Evolutionary conservation across 2,797 vertebrate genomes (phyloP).

Genomic region (Macrochelys suwanniensis): DNA sequence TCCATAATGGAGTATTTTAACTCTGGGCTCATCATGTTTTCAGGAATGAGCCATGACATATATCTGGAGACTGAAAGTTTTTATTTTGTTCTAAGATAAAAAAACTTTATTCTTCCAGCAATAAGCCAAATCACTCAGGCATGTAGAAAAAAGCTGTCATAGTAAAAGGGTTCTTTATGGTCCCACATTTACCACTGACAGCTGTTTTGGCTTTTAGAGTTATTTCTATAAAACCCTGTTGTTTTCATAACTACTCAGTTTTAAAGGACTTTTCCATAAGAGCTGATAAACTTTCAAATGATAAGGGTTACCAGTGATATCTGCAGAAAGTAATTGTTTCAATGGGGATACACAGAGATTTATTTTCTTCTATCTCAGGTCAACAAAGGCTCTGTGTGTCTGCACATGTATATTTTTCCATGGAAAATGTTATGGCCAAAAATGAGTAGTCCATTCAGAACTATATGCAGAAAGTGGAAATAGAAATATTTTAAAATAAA

Average conservation of each 20-base stretch:
- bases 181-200: not conserved
- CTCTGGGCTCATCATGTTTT: not conserved
- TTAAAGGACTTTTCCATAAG: not conserved
- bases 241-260: not conserved
- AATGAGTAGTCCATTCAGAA: not conserved
- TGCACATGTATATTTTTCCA: not conserved
- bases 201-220: not conserved
- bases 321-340: not conserved
- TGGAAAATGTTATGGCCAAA: not conserved
- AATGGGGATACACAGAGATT: not conserved
- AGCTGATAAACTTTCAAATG: conserved; percentile 3
- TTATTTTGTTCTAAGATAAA: not conserved
- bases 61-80: not conserved
- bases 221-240: not conserved
- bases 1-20: not conserved
- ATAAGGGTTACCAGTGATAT: not conserved
- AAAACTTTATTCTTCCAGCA: not conserved
- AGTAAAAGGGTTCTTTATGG: not conserved
- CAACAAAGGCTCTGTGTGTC: not conserved
- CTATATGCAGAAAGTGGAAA: not conserved
- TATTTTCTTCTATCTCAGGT: conserved; percentile 17
- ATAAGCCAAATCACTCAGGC: not conserved
- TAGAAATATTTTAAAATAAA: not conserved
- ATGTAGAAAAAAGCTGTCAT: not conserved
- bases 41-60: not conserved